Percentiles rank a stretch among this genome's conserved stretches.
Conservation (phyloP, 1,140 invertebrate genomes). For the Sycobia sp. region DNA sequence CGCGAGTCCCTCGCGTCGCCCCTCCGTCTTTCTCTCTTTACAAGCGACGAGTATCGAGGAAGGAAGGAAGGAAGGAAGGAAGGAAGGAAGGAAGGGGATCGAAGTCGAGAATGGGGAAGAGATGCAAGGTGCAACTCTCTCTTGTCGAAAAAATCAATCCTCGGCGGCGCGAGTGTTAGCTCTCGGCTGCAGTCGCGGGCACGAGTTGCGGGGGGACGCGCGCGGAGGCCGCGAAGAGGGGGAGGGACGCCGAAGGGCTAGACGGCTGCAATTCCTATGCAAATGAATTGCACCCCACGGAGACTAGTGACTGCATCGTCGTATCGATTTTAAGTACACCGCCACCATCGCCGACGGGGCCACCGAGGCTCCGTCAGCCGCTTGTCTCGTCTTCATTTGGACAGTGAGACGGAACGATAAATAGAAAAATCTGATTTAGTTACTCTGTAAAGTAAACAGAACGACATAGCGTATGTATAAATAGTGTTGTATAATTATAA, state of each 20-base stretch:
- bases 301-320: conserved; percentile 49
- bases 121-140: conserved; percentile 24
- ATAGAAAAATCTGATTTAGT: too few species aligned
- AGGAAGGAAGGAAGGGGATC: too few species aligned
- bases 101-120: too few species aligned
- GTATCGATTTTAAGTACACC: conserved; percentile 62
- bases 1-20: background rate
- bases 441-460: too few species aligned
- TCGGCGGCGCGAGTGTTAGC: conserved; percentile 14
- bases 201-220: background rate
- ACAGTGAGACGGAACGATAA: too few species aligned
- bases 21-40: background rate
- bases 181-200: background rate
- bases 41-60: background rate
- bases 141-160: conserved; percentile 56
- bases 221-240: background rate
- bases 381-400: conserved; percentile 57
- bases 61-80: too few species aligned
- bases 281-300: conserved; percentile 56
- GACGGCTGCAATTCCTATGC: conserved; percentile 58
- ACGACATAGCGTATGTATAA: too few species aligned
- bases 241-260: conserved; percentile 1
- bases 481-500: too few species aligned
- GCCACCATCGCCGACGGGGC: background rate
- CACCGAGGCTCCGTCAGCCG: background rate